Evolutionary conservation across 2,888 invertebrate species (phyloP).

Genomic region (Perithous albicinctus): DNA sequence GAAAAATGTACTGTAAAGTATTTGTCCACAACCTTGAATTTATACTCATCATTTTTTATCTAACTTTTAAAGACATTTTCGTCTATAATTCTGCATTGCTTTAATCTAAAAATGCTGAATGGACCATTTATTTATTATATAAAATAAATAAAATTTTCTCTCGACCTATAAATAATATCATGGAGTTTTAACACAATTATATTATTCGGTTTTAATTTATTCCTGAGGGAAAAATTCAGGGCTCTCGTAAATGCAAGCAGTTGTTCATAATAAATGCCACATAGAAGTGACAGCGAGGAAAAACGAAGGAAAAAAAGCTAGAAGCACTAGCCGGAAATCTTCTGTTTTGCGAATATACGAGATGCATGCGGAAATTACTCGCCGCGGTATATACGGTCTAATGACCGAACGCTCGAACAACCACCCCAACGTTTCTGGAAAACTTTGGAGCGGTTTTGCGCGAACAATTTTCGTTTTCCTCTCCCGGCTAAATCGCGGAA

Average conservation of each 20-base stretch:
- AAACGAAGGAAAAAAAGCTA: conserved; percentile 12
- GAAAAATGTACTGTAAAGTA: no score
- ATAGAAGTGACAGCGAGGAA: conserved; percentile 44
- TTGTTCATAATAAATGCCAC: conserved; percentile 54
- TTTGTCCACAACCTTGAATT: no score
- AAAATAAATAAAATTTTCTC: no score
- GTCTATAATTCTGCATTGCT: no score
- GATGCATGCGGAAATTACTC: conserved; percentile 56
- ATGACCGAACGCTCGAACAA: conserved; percentile 62
- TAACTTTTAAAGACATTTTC: no score
- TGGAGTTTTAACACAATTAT: no score
- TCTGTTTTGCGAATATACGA: conserved; percentile 50
- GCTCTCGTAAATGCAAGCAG: conserved; percentile 50
- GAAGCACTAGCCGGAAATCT: conserved; percentile 61
- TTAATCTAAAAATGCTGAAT: no score
- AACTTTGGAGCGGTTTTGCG: conserved; percentile 14
- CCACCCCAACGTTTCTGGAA: conserved; percentile 19
- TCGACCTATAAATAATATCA: no score
- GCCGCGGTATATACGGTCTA: conserved; percentile 63
- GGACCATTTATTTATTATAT: no score
- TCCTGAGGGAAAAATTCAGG: conserved; percentile 38
- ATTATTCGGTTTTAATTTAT: neutral
- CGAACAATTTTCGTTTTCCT: conserved; percentile 12
- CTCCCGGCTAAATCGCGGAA: conserved; percentile 31
- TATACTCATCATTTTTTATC: no score